Evolutionary conservation across 2,797 vertebrate genomes (phyloP), one percentile per base, ranked within the genome.

Genomic region (Fratercula arctica): DNA sequence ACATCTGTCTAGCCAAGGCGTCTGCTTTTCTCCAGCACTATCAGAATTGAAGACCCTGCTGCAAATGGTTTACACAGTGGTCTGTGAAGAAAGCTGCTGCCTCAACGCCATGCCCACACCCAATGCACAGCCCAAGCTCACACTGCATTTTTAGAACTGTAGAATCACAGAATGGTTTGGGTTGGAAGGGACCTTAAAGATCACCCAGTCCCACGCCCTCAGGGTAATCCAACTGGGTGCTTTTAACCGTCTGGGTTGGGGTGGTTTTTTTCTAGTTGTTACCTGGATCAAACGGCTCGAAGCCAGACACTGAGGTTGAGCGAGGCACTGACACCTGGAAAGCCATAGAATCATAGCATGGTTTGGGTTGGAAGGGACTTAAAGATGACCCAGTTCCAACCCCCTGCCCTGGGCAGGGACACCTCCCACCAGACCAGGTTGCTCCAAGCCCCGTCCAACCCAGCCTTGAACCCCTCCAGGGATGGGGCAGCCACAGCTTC

Each of bases 11-110:
- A 29, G 85, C 81, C 60, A 67, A 63, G 29, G 33, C 1, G 2
- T 56, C 66, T 84, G 73, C 16, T 67, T 53, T 57, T 54, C 26
- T 37, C 57, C 67, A 72, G 21, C 19, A 2, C 21, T 18, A 4
- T 11, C 39, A 4, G 43, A 25, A 39, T 1, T 3, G 28, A 66
- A 88, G 33, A 20, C 11, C 43, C 28, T 0, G 0, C 28, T 16
- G 4, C 13, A 41, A n/a, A 67, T 3, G 11, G 4, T 28, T 92
- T 3, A 51, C 9, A 4, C 35, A 4, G 37, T 1, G 21, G 4
- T 67, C 46, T 18, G 21, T 37, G 63, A 69, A 50, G 50, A 43
- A 50, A 56, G 16, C 31, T 3, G 1, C 11, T 23, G 53, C 59
- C 41, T 41, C 59, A 66, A 25, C 11, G 21, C 39, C 25, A 2